Conservation (phyloP, 2,888 invertebrate genomes). For the Aphidoletes aphidimyza region DNA sequence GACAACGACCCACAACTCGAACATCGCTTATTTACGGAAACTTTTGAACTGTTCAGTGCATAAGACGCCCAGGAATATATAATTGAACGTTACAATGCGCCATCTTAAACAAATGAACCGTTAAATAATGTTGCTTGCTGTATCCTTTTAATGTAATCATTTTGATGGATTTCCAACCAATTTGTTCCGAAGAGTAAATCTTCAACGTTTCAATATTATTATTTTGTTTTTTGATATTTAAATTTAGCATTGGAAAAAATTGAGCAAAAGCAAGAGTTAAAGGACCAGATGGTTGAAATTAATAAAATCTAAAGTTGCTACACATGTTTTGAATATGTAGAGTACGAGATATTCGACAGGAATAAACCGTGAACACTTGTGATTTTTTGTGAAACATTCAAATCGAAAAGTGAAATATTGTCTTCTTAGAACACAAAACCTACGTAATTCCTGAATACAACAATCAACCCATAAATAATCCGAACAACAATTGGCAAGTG, state of each 20-base stretch:
- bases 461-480: conserved; percentile 3
- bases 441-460: too few relatives aligned
- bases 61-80: background rate
- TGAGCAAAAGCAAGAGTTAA: too few relatives aligned
- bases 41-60: background rate
- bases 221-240: background rate
- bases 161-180: conserved; percentile 30
- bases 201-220: background rate
- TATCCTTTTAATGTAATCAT: background rate
- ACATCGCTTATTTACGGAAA: too few relatives aligned
- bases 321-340: too few relatives aligned
- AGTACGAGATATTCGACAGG: too few relatives aligned
- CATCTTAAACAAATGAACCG: conserved; percentile 46
- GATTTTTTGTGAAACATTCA: too few relatives aligned
- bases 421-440: too few relatives aligned
- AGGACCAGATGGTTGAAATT: too few relatives aligned
- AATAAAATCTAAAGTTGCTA: too few relatives aligned
- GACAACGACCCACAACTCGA: background rate
- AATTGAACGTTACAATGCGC: background rate
- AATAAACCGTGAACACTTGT: too few relatives aligned
- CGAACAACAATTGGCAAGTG: background rate
- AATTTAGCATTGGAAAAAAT: too few relatives aligned
- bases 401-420: too few relatives aligned
- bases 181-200: background rate
- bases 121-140: background rate